A percentile compares a stretch with the other conserved stretches of the same genome.
These are phyloP conservation scores for Campylorhamphus procurvoides DNA, from an alignment of 2,113 vertebrate genomes.

Conservation along the genomic window DNA sequence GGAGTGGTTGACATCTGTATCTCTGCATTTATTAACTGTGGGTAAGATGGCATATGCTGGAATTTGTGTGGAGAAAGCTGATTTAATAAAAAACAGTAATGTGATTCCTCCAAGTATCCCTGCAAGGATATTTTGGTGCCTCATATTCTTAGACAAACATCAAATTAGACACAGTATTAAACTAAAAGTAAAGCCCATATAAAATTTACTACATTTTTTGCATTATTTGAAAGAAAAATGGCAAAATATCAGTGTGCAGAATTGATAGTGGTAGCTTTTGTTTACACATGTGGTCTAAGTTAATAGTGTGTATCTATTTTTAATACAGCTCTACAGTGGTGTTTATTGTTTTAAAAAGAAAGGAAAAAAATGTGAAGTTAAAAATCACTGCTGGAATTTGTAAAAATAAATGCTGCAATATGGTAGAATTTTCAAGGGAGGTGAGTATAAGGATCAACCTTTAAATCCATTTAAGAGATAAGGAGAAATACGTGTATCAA, in stretches of 20 bases:
- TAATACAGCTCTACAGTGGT: background rate
- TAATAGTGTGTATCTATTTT: slow-evolving; percentile 1
- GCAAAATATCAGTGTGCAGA: background rate
- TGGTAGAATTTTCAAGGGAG: slow-evolving; percentile 16
- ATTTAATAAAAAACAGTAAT: background rate
- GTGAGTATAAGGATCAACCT: background rate
- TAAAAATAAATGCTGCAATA: slow-evolving; percentile 37
- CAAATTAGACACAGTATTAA: background rate
- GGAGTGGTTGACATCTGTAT: background rate
- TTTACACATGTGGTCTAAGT: background rate
- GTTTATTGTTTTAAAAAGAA: slow-evolving; percentile 12
- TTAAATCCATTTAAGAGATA: background rate
- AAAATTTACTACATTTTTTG: background rate
- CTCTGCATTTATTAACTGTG: background rate
- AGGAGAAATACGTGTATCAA: background rate
- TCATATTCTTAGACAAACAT: background rate
- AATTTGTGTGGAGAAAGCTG: background rate
- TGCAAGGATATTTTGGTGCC: background rate
- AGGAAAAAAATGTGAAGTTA: background rate
- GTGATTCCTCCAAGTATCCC: background rate
- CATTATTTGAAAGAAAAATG: background rate
- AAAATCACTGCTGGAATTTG: background rate
- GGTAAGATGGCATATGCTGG: background rate
- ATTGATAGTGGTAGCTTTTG: background rate
- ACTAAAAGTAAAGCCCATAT: background rate